Conservation (phyloP, 1,140 invertebrate species). For the Rhyacophila brunnea region DNA sequence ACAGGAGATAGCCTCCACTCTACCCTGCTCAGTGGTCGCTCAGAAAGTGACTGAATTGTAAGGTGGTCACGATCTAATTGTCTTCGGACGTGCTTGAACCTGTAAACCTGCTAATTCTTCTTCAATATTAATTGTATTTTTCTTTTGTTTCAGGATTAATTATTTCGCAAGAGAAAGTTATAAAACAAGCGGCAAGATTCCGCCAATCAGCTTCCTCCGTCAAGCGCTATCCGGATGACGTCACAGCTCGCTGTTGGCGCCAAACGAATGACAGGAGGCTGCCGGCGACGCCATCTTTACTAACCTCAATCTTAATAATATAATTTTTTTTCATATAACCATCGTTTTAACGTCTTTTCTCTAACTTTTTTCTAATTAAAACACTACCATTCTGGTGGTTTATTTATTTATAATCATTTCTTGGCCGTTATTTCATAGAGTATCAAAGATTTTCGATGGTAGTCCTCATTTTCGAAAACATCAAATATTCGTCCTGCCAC, state of each 20-base stretch:
- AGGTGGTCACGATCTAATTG: too few relatives aligned
- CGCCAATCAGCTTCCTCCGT: neutral
- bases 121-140: neutral
- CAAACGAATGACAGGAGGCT: slow-evolving; percentile 13
- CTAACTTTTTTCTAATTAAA: too few relatives aligned
- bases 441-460: slow-evolving; percentile 44
- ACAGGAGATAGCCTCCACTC: too few relatives aligned
- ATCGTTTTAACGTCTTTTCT: too few relatives aligned
- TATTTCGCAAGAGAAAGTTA: neutral
- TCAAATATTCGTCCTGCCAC: slow-evolving; percentile 51
- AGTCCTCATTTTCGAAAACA: slow-evolving; percentile 45
- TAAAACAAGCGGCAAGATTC: neutral
- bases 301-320: neutral
- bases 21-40: too few relatives aligned
- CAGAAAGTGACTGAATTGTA: too few relatives aligned
- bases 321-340: neutral
- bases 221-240: slow-evolving; percentile 7
- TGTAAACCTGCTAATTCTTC: too few relatives aligned
- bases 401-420: neutral
- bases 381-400: neutral
- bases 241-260: neutral
- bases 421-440: neutral
- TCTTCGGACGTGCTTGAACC: too few relatives aligned
- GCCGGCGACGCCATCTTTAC: slow-evolving; percentile 1
- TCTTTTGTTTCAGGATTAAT: slow-evolving; percentile 16